Percentiles rank a stretch among this genome's conserved stretches.
Evolutionary conservation across 2,797 vertebrate species (phyloP).

Genomic region (Acropternis orthonyx): DNA sequence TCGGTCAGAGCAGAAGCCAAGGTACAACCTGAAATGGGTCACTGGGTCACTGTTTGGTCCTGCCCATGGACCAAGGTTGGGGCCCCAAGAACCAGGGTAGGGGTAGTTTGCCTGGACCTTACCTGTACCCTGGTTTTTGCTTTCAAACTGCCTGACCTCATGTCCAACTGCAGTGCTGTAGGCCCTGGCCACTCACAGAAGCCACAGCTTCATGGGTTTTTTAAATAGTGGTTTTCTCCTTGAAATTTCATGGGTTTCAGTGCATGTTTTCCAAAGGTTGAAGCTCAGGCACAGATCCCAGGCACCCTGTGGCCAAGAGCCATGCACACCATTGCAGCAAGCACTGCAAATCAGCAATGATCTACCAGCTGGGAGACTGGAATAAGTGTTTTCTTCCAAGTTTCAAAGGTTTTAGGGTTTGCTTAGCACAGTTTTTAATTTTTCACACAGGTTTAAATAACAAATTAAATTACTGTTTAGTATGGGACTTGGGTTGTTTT

Average conservation of each 20-base stretch:
- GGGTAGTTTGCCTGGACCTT: not conserved
- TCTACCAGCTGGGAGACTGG: not conserved
- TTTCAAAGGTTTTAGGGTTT: not conserved
- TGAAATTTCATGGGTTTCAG: not conserved
- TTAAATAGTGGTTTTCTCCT: not conserved
- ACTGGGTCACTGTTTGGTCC: not conserved
- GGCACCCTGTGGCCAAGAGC: not conserved
- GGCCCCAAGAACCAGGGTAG: fast-evolving
- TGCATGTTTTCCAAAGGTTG: not conserved
- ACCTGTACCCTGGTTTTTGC: not conserved
- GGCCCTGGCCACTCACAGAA: not conserved
- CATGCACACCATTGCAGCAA: not conserved
- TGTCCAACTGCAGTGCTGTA: not conserved
- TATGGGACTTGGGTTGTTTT: not conserved
- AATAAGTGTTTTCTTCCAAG: not conserved
- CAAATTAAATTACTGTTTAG: not conserved
- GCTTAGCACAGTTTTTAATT: not conserved
- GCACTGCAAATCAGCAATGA: not conserved
- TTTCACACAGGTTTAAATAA: not conserved
- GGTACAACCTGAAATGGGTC: not conserved
- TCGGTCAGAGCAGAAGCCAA: not conserved
- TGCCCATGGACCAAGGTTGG: fast-evolving
- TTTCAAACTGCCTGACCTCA: not conserved
- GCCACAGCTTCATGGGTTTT: fast-evolving
- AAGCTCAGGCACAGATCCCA: not conserved